These are phyloP conservation scores for Mylabris phalerata DNA, from an alignment of 1,140 invertebrate species.

Conservation along the genomic window DNA sequence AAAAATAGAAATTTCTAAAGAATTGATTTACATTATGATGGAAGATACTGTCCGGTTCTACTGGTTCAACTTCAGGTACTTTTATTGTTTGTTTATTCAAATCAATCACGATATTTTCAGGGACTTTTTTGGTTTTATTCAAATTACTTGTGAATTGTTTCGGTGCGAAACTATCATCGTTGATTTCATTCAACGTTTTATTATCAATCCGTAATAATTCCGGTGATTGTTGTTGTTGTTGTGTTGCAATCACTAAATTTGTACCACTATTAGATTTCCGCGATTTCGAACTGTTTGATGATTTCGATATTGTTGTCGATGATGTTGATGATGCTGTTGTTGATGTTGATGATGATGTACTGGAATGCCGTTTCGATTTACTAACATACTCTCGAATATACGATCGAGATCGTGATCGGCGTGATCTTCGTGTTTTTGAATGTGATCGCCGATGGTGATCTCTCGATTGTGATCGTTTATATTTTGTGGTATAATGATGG, in stretches of 20 bases:
- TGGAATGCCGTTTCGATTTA: constrained; percentile 24
- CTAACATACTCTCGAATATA: constrained; percentile 31
- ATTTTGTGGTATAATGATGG: neutral
- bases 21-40: constrained; percentile 35
- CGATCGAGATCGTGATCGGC: constrained; percentile 30
- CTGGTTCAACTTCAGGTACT: constrained; percentile 35
- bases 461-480: constrained; percentile 21
- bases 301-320: neutral
- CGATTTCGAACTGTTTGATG: neutral
- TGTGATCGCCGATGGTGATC: constrained; percentile 28
- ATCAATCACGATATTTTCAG: constrained; percentile 39
- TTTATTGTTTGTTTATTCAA: constrained; percentile 40
- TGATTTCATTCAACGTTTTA: constrained; percentile 34
- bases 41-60: constrained; percentile 38
- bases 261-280: neutral
- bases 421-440: constrained; percentile 22
- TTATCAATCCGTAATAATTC: constrained; percentile 18
- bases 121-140: constrained; percentile 25
- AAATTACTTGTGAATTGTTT: constrained; percentile 29
- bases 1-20: neutral
- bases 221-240: neutral
- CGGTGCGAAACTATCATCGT: constrained; percentile 33
- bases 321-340: constrained; percentile 18
- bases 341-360: constrained; percentile 14
- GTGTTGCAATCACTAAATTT: neutral